Evolutionary conservation across 2,797 vertebrate species (phyloP).

Genomic region (Sylvilagus floridanus): DNA sequence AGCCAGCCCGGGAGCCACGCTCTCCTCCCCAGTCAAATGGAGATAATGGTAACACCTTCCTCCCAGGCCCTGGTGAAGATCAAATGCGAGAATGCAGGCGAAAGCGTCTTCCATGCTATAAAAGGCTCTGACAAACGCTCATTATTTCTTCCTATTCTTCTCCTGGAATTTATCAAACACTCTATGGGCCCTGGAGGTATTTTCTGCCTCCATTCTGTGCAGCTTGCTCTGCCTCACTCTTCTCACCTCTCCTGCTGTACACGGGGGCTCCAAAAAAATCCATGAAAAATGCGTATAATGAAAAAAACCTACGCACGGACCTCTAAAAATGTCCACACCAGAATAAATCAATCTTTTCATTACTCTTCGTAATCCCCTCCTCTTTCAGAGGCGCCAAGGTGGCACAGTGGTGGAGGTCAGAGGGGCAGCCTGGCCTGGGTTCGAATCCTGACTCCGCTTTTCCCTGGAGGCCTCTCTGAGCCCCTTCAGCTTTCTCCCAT

Average conservation of each 20-base stretch:
- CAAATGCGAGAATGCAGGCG: constrained; percentile 77
- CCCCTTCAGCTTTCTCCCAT: background rate
- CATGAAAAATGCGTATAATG: no score
- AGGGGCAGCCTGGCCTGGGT: no score
- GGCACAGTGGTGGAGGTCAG: background rate
- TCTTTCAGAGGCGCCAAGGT: background rate
- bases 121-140: constrained; percentile 83
- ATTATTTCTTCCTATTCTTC: constrained; percentile 82
- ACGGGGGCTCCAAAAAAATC: no score
- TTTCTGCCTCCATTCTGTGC: constrained; percentile 8
- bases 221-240: constrained; percentile 59
- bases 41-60: constrained; percentile 80
- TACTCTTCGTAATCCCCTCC: no score
- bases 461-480: background rate
- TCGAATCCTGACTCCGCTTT: constrained; percentile 10
- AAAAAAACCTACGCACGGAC: no score
- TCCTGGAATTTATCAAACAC: constrained; percentile 82
- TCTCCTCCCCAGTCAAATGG: constrained; percentile 71
- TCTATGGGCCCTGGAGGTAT: constrained; percentile 75
- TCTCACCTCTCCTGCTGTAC: constrained; percentile 4
- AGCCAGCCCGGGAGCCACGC: constrained; percentile 31
- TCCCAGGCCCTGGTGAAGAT: constrained; percentile 77
- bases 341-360: no score
- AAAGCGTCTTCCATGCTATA: constrained; percentile 72
- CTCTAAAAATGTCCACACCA: no score